Evolutionary conservation across 2,797 vertebrate genomes (phyloP).

Genomic region (Sebastes nivosus): DNA sequence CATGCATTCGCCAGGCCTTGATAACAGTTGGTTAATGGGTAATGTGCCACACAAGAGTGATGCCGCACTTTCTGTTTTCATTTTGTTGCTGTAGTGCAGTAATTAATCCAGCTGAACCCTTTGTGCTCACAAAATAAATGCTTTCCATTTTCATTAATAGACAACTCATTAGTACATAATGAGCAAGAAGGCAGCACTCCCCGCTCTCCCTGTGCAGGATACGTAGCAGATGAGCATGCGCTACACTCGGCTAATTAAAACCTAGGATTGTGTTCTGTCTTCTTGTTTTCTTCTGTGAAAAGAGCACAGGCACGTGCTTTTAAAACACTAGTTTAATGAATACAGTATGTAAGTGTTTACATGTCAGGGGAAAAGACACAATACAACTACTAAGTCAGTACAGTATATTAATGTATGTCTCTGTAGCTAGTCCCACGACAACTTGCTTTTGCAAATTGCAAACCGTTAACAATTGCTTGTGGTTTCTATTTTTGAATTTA

Average conservation of each 20-base stretch:
- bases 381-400: neutral
- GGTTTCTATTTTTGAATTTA: neutral
- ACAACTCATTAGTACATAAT: slow-evolving; percentile 87
- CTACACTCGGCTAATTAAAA: slow-evolving; percentile 77
- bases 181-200: slow-evolving; percentile 77
- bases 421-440: neutral
- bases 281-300: slow-evolving; percentile 41
- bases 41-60: slow-evolving; percentile 78
- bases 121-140: slow-evolving; percentile 86
- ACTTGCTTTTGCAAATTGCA: neutral
- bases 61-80: slow-evolving; percentile 80
- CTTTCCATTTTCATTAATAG: slow-evolving; percentile 89
- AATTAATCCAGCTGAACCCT: slow-evolving; percentile 86
- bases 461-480: neutral
- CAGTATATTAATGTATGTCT: neutral
- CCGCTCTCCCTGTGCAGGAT: slow-evolving; percentile 60
- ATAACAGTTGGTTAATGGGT: slow-evolving; percentile 83
- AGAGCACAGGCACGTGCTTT: slow-evolving; percentile 25
- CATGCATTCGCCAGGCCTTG: slow-evolving; percentile 58
- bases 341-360: slow-evolving; percentile 27
- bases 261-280: slow-evolving; percentile 49
- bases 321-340: slow-evolving; percentile 53
- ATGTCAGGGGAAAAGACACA: neutral
- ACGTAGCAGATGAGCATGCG: slow-evolving; percentile 64
- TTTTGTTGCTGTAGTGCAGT: slow-evolving; percentile 83